A percentile compares a stretch with the other conserved stretches of the same genome.
These are phyloP conservation scores for Labeo catla DNA, from an alignment of 2,113 vertebrate species.

Conservation along the genomic window DNA sequence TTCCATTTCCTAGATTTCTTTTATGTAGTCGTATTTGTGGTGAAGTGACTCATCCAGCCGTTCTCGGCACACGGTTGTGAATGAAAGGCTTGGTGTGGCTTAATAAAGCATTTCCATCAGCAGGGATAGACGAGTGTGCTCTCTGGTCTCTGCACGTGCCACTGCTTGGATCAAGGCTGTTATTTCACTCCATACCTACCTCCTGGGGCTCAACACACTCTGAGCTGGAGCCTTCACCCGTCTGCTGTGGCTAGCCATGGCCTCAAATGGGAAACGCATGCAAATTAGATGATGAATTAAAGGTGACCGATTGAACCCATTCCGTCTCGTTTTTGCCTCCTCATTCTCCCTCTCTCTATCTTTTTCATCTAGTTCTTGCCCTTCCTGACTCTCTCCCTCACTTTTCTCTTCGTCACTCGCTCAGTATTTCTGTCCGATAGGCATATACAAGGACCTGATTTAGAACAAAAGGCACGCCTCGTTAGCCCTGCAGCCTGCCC, in stretches of 20 bases:
- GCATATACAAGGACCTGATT: conserved; percentile 36
- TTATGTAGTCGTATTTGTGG: not conserved
- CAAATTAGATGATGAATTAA: conserved; percentile 53
- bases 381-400: not conserved
- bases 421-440: conserved; percentile 5
- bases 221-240: conserved; percentile 23
- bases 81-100: conserved; percentile 4
- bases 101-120: conserved; percentile 39
- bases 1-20: not conserved
- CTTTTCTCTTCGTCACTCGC: conserved; percentile 7
- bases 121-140: conserved; percentile 20
- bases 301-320: conserved; percentile 47
- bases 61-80: not conserved
- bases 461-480: conserved; percentile 41
- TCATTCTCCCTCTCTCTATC: conserved; percentile 25
- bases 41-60: not conserved
- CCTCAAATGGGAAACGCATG: conserved; percentile 39
- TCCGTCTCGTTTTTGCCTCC: not conserved
- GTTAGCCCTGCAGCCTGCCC: conserved; percentile 28
- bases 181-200: conserved; percentile 40
- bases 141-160: conserved; percentile 20
- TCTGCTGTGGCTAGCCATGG: conserved; percentile 24
- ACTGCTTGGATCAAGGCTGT: conserved; percentile 16
- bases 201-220: conserved; percentile 21
- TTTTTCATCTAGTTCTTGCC: conserved; percentile 24